Evolutionary conservation across 2,888 invertebrate species (phyloP).

Genomic region (Scaptomyza flava): DNA sequence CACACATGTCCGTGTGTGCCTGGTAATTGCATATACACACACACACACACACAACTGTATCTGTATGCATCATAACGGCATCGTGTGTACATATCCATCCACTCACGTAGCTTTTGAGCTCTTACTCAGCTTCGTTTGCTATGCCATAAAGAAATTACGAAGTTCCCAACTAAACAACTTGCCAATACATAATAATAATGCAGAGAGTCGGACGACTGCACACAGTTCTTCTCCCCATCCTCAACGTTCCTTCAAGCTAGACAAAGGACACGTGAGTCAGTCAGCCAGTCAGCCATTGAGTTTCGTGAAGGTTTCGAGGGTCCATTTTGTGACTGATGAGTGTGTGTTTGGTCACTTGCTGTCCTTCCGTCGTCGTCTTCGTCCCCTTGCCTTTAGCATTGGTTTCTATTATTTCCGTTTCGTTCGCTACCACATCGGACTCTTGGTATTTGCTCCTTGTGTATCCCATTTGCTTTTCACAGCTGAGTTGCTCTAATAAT

Average conservation of each 20-base stretch:
- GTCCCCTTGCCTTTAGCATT: background rate
- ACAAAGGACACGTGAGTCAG: slow-evolving; percentile 57
- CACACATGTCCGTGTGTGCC: background rate
- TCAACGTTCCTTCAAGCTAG: slow-evolving; percentile 14
- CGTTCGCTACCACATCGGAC: background rate
- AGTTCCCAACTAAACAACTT: slow-evolving; percentile 74
- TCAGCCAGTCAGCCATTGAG: slow-evolving; percentile 6
- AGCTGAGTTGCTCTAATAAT: slow-evolving; percentile 64
- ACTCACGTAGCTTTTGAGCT: slow-evolving; percentile 54
- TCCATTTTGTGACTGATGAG: slow-evolving; percentile 46
- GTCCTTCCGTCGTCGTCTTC: background rate
- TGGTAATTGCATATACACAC: slow-evolving; percentile 33
- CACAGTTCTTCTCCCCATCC: too few species aligned
- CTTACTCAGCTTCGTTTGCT: slow-evolving; percentile 39
- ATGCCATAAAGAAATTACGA: slow-evolving; percentile 72
- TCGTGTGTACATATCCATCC: slow-evolving; percentile 20
- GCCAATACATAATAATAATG: slow-evolving; percentile 71
- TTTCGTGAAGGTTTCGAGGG: slow-evolving; percentile 7
- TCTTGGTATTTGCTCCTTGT: background rate
- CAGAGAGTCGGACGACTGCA: slow-evolving; percentile 19
- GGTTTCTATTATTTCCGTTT: background rate
- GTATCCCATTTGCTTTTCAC: slow-evolving; percentile 54
- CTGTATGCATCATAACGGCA: slow-evolving; percentile 1
- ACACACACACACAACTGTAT: background rate
- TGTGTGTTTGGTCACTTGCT: slow-evolving; percentile 30